Conservation (phyloP, 1,140 invertebrate species). For the Panagrolaimus sp. region DNA sequence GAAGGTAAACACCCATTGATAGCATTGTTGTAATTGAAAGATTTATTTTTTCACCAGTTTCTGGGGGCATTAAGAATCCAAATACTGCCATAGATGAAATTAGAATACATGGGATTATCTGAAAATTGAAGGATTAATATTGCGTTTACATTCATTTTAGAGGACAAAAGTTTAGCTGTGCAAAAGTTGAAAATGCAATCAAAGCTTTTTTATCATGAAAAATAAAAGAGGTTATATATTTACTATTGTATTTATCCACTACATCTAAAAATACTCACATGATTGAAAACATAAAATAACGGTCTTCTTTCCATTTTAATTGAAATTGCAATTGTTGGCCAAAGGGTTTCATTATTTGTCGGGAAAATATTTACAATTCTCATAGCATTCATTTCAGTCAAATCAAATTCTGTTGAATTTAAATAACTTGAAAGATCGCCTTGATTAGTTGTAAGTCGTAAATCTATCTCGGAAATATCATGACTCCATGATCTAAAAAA, state of each 20-base stretch:
- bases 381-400: constrained; percentile 48
- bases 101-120: constrained; percentile 71
- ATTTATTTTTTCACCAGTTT: constrained; percentile 75
- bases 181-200: too few relatives aligned
- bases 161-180: too few relatives aligned
- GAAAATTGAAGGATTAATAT: not conserved
- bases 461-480: constrained; percentile 48
- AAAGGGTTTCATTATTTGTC: constrained; percentile 17
- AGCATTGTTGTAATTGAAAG: constrained; percentile 77
- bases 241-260: not conserved
- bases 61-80: constrained; percentile 83
- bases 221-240: too few relatives aligned
- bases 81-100: constrained; percentile 78
- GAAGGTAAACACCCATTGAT: constrained; percentile 82
- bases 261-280: constrained; percentile 29
- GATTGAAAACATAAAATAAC: constrained; percentile 56
- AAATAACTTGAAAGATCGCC: constrained; percentile 51
- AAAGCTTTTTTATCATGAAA: too few relatives aligned
- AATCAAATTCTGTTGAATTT: constrained; percentile 55
- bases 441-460: constrained; percentile 44
- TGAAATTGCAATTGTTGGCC: constrained; percentile 40
- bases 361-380: constrained; percentile 37
- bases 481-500: constrained; percentile 41
- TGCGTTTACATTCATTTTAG: too few relatives aligned
- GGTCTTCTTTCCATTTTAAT: constrained; percentile 51